phyloP scores from a whole-genome alignment of 1,140 invertebrate species.

The Ceratoteleas bidentatus region DNA sequence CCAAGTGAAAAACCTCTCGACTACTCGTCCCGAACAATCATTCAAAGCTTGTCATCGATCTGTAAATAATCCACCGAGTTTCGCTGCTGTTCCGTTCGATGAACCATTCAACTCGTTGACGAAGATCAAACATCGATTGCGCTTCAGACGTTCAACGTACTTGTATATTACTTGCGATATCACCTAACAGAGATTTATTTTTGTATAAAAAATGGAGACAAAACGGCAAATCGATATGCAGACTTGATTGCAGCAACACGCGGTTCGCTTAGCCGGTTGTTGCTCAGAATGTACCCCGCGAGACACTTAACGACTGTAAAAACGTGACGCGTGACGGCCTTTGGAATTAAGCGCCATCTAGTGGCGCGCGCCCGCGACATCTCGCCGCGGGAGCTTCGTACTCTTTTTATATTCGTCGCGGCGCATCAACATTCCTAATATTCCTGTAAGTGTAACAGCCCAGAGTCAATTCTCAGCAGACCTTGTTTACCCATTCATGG shows the following conservation, averaged over 20 bases:
- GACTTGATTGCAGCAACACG: conserved; percentile 75
- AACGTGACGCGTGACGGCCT: background rate
- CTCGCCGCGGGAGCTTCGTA: background rate
- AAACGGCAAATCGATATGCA: conserved; percentile 64
- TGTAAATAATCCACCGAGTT: conserved; percentile 39
- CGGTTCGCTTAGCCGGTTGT: conserved; percentile 52
- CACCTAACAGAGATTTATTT: conserved; percentile 76
- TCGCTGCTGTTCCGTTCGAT: conserved; percentile 17
- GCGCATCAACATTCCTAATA: conserved; percentile 3
- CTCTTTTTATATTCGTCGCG: background rate
- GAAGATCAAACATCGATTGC: conserved; percentile 1
- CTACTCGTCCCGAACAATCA: conserved; percentile 21
- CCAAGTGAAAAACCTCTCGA: conserved; percentile 19
- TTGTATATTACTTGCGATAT: conserved; percentile 62
- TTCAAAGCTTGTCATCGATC: conserved; percentile 45
- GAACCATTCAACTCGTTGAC: too few relatives aligned
- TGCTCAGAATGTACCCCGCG: conserved; percentile 4
- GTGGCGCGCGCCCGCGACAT: too few relatives aligned
- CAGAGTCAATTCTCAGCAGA: conserved; percentile 19
- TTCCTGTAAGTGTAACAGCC: conserved; percentile 20
- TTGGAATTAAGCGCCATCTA: conserved; percentile 6
- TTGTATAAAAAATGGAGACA: conserved; percentile 69
- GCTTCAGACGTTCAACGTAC: conserved; percentile 20
- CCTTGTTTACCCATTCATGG: conserved; percentile 1
- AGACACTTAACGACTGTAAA: conserved; percentile 18